Evolutionary conservation across 2,888 invertebrate species (phyloP).

Genomic region (Caenorhabditis zanzibari): DNA sequence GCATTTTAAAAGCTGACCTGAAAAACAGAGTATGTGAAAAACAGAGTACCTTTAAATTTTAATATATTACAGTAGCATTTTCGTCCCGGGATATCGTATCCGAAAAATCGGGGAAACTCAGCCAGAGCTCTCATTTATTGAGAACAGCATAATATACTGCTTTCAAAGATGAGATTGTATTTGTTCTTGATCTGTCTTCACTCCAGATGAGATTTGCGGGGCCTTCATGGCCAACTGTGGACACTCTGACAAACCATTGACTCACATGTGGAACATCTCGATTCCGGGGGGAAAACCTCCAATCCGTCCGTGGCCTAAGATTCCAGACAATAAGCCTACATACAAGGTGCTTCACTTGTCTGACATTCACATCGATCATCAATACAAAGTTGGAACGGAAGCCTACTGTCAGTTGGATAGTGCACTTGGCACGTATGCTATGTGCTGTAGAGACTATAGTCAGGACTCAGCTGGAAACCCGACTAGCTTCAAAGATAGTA

Average conservation of each 20-base stretch:
- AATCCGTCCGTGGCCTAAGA: slow-evolving; percentile 76
- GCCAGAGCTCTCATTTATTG: too few species aligned
- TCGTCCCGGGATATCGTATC: too few species aligned
- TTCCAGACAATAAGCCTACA: slow-evolving; percentile 73
- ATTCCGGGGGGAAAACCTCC: slow-evolving; percentile 77
- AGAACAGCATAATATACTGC: slow-evolving; percentile 74
- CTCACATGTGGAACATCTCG: slow-evolving; percentile 76
- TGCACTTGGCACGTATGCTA: slow-evolving; percentile 66
- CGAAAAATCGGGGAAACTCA: too few species aligned
- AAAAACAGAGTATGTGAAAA: too few species aligned
- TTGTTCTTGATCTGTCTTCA: slow-evolving; percentile 75
- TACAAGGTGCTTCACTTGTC: slow-evolving; percentile 95
- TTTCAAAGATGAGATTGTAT: slow-evolving; percentile 76
- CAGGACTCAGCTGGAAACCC: slow-evolving; percentile 56
- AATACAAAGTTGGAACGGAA: slow-evolving; percentile 86
- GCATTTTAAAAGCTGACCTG: too few species aligned
- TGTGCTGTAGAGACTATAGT: slow-evolving; percentile 76
- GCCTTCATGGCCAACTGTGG: slow-evolving; percentile 75
- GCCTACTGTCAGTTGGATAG: slow-evolving; percentile 71
- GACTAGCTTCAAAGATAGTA: slow-evolving; percentile 59
- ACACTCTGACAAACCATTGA: slow-evolving; percentile 71
- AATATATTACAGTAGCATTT: too few species aligned
- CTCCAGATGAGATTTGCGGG: slow-evolving; percentile 77
- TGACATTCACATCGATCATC: slow-evolving; percentile 96
- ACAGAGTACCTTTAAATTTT: too few species aligned